These are phyloP conservation scores for Eulacestoma nigropectus DNA, from an alignment of 2,113 vertebrate species.

Conservation along the genomic window DNA sequence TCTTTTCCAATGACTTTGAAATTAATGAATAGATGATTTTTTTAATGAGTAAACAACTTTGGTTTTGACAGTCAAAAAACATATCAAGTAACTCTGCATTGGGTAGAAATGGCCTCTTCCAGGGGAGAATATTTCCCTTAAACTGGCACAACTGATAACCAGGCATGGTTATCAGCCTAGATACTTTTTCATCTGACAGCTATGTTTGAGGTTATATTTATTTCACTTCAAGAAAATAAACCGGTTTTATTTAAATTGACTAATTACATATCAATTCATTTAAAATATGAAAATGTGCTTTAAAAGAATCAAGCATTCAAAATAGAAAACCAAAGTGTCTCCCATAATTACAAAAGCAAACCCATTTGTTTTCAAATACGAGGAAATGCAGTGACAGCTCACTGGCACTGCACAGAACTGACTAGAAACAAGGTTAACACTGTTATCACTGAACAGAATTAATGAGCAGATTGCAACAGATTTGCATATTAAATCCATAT, in stretches of 20 bases:
- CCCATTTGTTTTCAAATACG: neutral
- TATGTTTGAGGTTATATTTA: neutral
- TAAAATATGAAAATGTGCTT: neutral
- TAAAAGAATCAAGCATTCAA: neutral
- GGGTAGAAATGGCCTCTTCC: neutral
- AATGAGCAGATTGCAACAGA: neutral
- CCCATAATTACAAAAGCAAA: neutral
- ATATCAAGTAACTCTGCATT: neutral
- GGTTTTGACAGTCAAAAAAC: neutral
- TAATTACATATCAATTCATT: neutral
- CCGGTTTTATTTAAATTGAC: neutral
- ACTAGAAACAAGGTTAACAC: neutral
- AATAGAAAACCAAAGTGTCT: neutral
- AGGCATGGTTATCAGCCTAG: neutral
- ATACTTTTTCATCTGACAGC: neutral
- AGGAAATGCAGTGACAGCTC: conserved; percentile 2
- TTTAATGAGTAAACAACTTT: neutral
- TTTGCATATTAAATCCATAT: neutral
- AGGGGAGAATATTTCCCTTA: neutral
- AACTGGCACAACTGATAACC: neutral
- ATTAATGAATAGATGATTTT: neutral
- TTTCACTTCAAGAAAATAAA: neutral
- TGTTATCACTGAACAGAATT: neutral
- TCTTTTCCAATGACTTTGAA: neutral
- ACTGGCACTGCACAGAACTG: neutral